Evolutionary conservation across 1,140 invertebrate genomes (phyloP).

Genomic region (Pseudomyrmex cubaensis): DNA sequence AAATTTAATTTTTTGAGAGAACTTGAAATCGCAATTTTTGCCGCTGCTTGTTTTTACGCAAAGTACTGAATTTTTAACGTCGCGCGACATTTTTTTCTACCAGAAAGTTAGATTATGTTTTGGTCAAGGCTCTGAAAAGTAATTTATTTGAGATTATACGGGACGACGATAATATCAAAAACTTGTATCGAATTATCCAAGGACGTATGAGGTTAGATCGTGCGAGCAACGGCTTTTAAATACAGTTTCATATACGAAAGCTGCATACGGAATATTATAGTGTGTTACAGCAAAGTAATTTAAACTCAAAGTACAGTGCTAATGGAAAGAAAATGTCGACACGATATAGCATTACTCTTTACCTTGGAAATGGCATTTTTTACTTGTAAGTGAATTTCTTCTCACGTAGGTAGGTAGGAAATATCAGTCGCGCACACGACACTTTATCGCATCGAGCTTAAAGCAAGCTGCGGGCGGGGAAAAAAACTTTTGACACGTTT

Average conservation of each 20-base stretch:
- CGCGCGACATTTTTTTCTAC: not conserved
- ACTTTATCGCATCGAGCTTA: slow-evolving; percentile 5
- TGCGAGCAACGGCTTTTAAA: not conserved
- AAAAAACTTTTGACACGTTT: slow-evolving; percentile 14
- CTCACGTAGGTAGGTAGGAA: not conserved
- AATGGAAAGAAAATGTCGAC: slow-evolving; percentile 15
- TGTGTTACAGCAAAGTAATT: not conserved
- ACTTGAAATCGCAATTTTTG: not conserved
- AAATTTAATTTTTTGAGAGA: not conserved
- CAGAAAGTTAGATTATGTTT: slow-evolving; percentile 39
- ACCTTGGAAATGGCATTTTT: slow-evolving; percentile 24
- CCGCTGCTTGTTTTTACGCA: not conserved
- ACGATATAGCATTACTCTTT: not conserved
- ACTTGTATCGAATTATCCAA: slow-evolving; percentile 12
- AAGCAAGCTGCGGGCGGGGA: not conserved
- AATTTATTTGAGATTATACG: slow-evolving; percentile 31
- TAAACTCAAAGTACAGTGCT: not conserved
- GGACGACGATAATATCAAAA: slow-evolving; percentile 22
- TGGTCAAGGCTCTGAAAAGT: slow-evolving; percentile 6
- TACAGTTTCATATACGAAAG: not conserved
- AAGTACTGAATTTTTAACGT: slow-evolving; percentile 32
- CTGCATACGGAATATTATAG: not conserved
- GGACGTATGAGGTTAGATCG: not conserved
- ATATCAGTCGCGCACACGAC: not conserved
- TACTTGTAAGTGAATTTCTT: slow-evolving; percentile 14